A percentile compares a stretch with the other conserved stretches of the same genome.
Evolutionary conservation across 2,113 vertebrate genomes (phyloP).

Genomic region (Microcebus murinus): DNA sequence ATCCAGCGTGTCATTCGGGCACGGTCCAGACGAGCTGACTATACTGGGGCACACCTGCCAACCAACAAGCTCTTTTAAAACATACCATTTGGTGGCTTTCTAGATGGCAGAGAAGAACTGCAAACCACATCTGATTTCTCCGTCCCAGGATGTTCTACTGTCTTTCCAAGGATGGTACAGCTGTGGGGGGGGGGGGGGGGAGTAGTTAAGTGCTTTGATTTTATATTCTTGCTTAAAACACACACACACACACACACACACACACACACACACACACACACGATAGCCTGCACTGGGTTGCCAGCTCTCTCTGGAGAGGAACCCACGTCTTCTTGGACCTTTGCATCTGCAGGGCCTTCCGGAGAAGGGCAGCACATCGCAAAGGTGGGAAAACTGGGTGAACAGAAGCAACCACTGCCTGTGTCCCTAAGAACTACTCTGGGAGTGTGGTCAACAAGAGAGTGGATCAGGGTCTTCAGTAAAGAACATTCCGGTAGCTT

Average conservation of each 20-base stretch:
- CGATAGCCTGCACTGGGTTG: neutral
- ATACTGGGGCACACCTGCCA: neutral
- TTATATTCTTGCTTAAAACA: neutral
- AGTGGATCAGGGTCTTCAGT: neutral
- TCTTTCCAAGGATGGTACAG: conserved; percentile 83
- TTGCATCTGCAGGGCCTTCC: neutral
- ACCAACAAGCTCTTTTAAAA: neutral
- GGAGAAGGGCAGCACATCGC: neutral
- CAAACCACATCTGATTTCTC: conserved; percentile 84
- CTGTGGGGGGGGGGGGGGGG: conserved; percentile 66
- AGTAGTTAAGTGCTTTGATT: neutral
- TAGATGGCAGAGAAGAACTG: conserved; percentile 30
- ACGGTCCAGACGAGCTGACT: neutral
- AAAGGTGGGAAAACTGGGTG: neutral
- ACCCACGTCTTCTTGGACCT: neutral
- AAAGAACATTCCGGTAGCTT: neutral
- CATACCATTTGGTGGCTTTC: conserved; percentile 76
- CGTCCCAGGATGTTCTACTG: conserved; percentile 78
- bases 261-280: neutral
- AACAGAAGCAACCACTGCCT: neutral
- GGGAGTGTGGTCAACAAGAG: neutral
- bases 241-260: neutral
- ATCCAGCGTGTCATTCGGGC: neutral
- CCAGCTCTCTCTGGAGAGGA: neutral
- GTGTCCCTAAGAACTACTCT: neutral